phyloP scores from a whole-genome alignment of 2,113 vertebrate genomes.

The Cercocebus atys region DNA sequence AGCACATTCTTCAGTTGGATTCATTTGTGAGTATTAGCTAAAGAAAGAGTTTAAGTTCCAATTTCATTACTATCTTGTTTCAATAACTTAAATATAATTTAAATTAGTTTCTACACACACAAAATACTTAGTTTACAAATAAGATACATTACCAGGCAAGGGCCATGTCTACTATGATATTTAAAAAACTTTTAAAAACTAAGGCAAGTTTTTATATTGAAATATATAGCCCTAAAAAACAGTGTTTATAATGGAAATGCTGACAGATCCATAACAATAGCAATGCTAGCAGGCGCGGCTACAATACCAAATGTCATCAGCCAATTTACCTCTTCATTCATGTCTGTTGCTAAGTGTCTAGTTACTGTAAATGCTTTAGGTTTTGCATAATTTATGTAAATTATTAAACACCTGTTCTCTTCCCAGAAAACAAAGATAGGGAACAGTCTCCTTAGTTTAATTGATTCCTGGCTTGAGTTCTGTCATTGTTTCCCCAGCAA shows the following conservation, averaged over 20 bases:
- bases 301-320: conserved; percentile 61
- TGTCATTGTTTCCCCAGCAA: conserved; percentile 80
- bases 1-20: conserved; percentile 57
- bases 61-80: conserved; percentile 66
- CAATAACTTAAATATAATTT: conserved; percentile 68
- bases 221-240: conserved; percentile 75
- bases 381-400: conserved; percentile 86
- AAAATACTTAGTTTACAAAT: conserved; percentile 65
- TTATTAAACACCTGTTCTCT: conserved; percentile 86
- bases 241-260: conserved; percentile 65
- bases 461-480: conserved; percentile 81
- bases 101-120: conserved; percentile 30
- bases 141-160: conserved; percentile 44
- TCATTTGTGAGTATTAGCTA: conserved; percentile 50
- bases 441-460: conserved; percentile 81
- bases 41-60: conserved; percentile 62
- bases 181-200: conserved; percentile 10
- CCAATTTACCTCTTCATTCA: conserved; percentile 77
- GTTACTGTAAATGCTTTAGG: conserved; percentile 82
- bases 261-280: conserved; percentile 56
- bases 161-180: conserved; percentile 49
- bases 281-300: conserved; percentile 45
- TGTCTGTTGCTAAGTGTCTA: conserved; percentile 79
- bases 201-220: conserved; percentile 60
- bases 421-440: conserved; percentile 82